Evolutionary conservation across 2,888 invertebrate species (phyloP), one percentile per base, ranked within the genome.

Genomic region (Rambutsinella grinnellia): DNA sequence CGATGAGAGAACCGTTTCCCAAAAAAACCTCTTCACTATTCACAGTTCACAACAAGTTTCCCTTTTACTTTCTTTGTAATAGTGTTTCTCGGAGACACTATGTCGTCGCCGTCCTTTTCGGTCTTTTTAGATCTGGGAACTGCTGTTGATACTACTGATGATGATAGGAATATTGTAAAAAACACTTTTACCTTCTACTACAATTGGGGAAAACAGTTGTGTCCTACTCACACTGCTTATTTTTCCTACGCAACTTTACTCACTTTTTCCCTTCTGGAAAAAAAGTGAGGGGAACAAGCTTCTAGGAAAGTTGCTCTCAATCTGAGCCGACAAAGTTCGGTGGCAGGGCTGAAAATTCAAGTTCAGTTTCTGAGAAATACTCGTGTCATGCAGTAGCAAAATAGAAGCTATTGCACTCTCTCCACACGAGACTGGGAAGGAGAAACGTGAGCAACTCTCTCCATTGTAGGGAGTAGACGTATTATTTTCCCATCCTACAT

Each of bases 41-140:
- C n/a, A n/a, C n/a, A n/a, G n/a, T n/a, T 36, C 24, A 69, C 69
- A 69, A 69, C 69, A 69, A 69, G 69, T 69, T n/a, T n/a, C n/a
- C 58, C 47, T 47, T 57, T 51, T 23, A 15, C 54, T 51, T 6
- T n/a, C 10, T 36, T 51, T 26, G 51, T 24, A 36, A 21, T 44
- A 53, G 63, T 21, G 71, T 65, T 58, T 71, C 71, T 15, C 63
- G 58, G 47, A 71, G 63, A 65, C 71, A 58, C 58, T 65, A 51
- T 71, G 71, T 71, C 63, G 70, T 63, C 70, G 58, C 10, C n/a
- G 49, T n/a, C n/a, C n/a, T n/a, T n/a, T n/a, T n/a, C n/a, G n/a
- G n/a, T n/a, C n/a, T n/a, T n/a, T n/a, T n/a, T n/a, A n/a, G n/a
- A n/a, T n/a, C n/a, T n/a, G n/a, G n/a, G n/a, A n/a, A n/a, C n/a